Evolutionary conservation across 2,888 invertebrate genomes (phyloP).

Genomic region (Drosophila flavopinicola): DNA sequence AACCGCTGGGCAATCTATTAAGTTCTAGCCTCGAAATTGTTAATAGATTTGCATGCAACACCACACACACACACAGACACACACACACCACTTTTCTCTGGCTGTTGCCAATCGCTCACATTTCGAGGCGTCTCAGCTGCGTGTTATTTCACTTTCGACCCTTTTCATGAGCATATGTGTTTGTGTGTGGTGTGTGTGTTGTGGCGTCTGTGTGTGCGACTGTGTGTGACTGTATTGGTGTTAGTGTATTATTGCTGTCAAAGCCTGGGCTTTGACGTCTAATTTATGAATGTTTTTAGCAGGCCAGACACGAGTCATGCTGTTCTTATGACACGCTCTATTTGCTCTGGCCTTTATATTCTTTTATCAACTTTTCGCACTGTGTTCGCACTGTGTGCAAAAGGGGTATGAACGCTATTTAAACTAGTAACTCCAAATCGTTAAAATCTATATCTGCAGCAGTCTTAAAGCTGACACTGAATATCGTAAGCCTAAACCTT

Average conservation of each 20-base stretch:
- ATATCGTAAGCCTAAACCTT: no score
- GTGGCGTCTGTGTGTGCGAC: not conserved
- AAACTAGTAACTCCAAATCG: no score
- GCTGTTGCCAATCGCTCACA: constrained; percentile 50
- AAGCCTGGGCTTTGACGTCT: constrained; percentile 71
- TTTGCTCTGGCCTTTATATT: constrained; percentile 27
- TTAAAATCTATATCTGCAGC: no score
- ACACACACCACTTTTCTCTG: constrained; percentile 10
- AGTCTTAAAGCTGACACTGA: no score
- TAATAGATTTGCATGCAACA: constrained; percentile 43
- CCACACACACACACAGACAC: no score
- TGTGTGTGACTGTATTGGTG: constrained; percentile 7
- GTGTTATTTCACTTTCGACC: constrained; percentile 55
- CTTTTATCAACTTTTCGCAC: constrained; percentile 1
- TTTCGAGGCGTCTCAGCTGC: constrained; percentile 45
- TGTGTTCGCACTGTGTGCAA: not conserved
- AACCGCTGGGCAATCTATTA: constrained; percentile 31
- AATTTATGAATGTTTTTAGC: constrained; percentile 71
- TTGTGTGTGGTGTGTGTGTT: constrained; percentile 7
- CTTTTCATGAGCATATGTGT: constrained; percentile 42
- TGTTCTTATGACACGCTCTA: constrained; percentile 47
- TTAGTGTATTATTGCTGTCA: constrained; percentile 47
- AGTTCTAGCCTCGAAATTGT: constrained; percentile 27
- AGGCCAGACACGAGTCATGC: constrained; percentile 47
- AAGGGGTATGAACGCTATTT: no score